Conservation (phyloP, 2,888 invertebrate genomes). For the Drosophila engyochracea region DNA sequence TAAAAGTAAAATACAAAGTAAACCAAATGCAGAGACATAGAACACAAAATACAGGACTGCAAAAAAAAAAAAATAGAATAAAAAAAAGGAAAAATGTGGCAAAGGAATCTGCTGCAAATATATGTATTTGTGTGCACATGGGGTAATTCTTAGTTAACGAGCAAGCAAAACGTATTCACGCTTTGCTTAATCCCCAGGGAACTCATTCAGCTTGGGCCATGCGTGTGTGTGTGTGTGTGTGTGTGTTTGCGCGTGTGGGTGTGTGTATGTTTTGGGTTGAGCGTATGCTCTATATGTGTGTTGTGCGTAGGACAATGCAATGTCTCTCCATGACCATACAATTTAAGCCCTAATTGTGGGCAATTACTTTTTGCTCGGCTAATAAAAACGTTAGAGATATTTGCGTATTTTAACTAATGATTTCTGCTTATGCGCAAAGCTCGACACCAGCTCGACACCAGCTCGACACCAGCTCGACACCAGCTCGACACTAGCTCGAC, state of each 20-base stretch:
- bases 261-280: not conserved
- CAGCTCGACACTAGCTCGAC: conserved; percentile 31
- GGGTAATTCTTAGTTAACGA: conserved; percentile 81
- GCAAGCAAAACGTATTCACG: conserved; percentile 75
- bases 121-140: conserved; percentile 26
- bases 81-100: not conserved
- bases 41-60: conserved; percentile 14
- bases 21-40: conserved; percentile 42
- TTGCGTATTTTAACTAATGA: conserved; percentile 82
- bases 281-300: conserved; percentile 11
- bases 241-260: not conserved
- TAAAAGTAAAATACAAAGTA: conserved; percentile 64
- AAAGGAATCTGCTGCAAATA: conserved; percentile 18
- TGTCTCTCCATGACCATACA: conserved; percentile 62
- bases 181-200: conserved; percentile 71
- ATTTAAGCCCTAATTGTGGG: conserved; percentile 76
- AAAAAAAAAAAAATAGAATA: conserved; percentile 5
- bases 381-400: conserved; percentile 81
- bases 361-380: conserved; percentile 75
- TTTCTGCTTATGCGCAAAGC: conserved; percentile 68
- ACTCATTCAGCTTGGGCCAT: conserved; percentile 12
- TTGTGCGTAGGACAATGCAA: conserved; percentile 63
- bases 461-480: not conserved
- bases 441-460: conserved; percentile 26
- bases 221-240: not conserved